Conservation (phyloP, 2,888 invertebrate species). For the Tiliacea citrago region DNA sequence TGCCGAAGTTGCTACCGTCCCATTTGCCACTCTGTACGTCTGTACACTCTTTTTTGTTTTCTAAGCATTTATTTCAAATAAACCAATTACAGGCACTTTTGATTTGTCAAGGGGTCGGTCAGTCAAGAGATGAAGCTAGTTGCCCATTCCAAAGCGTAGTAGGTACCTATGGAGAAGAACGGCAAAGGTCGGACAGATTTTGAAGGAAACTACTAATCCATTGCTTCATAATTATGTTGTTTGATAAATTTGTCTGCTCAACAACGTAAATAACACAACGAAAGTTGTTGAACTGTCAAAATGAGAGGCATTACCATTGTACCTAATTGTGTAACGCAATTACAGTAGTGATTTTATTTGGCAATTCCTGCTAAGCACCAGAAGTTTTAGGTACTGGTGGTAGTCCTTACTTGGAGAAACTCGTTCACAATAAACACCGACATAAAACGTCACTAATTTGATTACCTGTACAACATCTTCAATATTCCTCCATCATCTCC, state of each 20-base stretch:
- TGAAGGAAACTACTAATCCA: background rate
- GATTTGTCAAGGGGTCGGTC: too few relatives aligned
- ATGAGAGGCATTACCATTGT: background rate
- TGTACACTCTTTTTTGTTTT: too few relatives aligned
- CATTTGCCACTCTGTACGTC: background rate
- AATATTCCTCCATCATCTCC: background rate
- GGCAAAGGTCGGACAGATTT: background rate
- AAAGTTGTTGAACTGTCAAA: too few relatives aligned
- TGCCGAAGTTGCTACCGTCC: background rate
- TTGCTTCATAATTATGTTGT: background rate
- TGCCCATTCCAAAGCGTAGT: too few relatives aligned
- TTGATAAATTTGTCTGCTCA: background rate
- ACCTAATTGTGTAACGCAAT: too few relatives aligned
- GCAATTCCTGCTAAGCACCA: background rate
- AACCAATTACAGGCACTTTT: too few relatives aligned
- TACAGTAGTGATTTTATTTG: background rate
- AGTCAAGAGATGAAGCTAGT: too few relatives aligned
- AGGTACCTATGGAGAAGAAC: too few relatives aligned
- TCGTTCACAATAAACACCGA: background rate
- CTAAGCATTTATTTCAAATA: too few relatives aligned
- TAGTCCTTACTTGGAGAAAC: background rate
- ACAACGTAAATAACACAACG: background rate
- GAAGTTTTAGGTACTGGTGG: background rate
- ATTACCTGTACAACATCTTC: constrained; percentile 13
- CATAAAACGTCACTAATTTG: background rate